Base-by-base conservation (phyloP, 2,797 vertebrate species). In the Trematocara caparti region DNA sequence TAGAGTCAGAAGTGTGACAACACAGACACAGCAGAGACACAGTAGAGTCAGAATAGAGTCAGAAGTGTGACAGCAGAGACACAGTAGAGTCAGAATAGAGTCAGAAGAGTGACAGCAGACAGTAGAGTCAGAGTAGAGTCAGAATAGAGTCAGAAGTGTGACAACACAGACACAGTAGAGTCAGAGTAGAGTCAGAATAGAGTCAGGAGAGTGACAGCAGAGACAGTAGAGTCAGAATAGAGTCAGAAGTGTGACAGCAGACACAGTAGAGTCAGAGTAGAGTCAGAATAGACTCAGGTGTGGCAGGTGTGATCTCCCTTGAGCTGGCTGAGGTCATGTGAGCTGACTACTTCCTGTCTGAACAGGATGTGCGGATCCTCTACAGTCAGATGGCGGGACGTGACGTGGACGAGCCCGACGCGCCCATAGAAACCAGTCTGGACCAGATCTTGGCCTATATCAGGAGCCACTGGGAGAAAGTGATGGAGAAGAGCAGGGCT, bases 381-480 rank as follows among this genome's bases (percentile, higher is more conserved):
- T 98, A 97, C 94, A 96, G 95, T 78, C 97, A 99, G 93, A 94
- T 98, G 91, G 94, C 95, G 1, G 97, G 97, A 24, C 96, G 93
- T 38, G 96, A 98, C 77, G 90, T 97, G 85, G 97, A 99, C 59
- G 96, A 97, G 75, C 92, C 95, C 1, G 96, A 97, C 8, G 92
- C 96, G 45, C 96, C 97, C 30, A 90, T 96, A 47, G 95, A 97
- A 85, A 97, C 95, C 50, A 97, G 96, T 78, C 95, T 99, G 91
- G 97, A 98, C 7, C 96, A 97, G 86, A 97, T 99, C 89, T 94
- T 99, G 82, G 95, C 95, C 88, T 96, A 95, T 55, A 98, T 99
- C 87, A 92, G 97, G 89, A 96, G 94, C 89, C 97, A 97, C 89
- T 99, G 97, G 98, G 97, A 99, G 91, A 97, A 94, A 89, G 96